These are phyloP conservation scores for Zeugodacus cucurbitae DNA, from an alignment of 1,140 invertebrate genomes.

Conservation along the genomic window DNA sequence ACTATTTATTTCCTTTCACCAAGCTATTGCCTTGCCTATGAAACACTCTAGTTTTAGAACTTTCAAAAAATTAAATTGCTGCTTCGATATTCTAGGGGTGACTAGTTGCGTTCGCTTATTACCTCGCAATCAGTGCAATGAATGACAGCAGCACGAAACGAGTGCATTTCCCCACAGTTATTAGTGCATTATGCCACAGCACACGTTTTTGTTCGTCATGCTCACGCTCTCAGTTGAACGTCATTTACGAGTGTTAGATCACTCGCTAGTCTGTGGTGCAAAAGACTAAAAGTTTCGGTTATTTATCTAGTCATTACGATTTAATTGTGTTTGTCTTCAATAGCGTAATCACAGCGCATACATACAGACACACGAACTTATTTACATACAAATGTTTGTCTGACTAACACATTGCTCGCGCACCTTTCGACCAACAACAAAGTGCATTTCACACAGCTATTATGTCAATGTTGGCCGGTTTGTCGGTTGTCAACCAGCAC, in stretches of 20 bases:
- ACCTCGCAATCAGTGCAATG: too few species aligned
- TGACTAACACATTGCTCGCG: background rate
- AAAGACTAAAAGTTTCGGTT: background rate
- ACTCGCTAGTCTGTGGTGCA: background rate
- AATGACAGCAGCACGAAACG: too few species aligned
- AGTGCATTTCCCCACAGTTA: background rate
- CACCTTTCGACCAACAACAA: background rate
- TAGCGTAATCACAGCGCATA: slow-evolving; percentile 11
- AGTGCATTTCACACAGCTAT: slow-evolving; percentile 3
- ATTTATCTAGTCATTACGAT: slow-evolving; percentile 12
- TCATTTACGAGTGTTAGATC: background rate
- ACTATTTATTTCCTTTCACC: too few species aligned
- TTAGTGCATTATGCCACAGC: background rate
- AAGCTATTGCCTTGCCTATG: too few species aligned
- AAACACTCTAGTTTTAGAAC: too few species aligned
- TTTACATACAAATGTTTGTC: background rate
- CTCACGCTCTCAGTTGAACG: background rate
- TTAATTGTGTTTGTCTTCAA: slow-evolving; percentile 19
- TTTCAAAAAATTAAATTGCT: too few species aligned
- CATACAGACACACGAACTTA: too few species aligned
- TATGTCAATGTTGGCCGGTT: background rate
- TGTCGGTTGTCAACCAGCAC: background rate
- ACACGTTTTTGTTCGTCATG: background rate
- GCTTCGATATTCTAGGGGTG: too few species aligned
- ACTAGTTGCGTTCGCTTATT: too few species aligned